Percentiles rank a stretch among this genome's conserved stretches.
phyloP scores from a whole-genome alignment of 2,888 invertebrate species.

The Scaptomyza flava region DNA sequence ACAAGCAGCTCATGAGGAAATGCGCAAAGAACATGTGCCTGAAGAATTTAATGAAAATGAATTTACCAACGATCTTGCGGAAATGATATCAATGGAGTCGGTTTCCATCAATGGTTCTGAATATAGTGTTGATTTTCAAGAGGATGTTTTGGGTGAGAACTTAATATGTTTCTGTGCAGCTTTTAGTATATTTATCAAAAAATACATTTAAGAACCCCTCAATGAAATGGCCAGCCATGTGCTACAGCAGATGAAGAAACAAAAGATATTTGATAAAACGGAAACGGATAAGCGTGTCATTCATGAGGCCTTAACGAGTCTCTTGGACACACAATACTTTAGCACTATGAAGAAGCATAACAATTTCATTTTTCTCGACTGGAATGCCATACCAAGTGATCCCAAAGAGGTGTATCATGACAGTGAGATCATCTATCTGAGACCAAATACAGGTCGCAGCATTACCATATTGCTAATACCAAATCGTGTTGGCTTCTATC shows the following conservation, averaged over 20 bases:
- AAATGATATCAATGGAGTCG: conserved; percentile 54
- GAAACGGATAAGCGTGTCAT: conserved; percentile 76
- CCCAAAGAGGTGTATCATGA: conserved; percentile 80
- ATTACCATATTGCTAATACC: conserved; percentile 79
- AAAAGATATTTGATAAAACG: conserved; percentile 68
- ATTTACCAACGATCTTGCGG: conserved; percentile 3
- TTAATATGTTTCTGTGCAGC: not conserved
- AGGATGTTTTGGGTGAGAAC: conserved; percentile 66
- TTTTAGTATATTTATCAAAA: not conserved
- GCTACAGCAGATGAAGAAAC: conserved; percentile 61
- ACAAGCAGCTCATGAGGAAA: conserved; percentile 44
- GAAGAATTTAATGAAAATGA: not conserved
- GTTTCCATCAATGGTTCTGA: conserved; percentile 37
- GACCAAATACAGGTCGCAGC: conserved; percentile 76
- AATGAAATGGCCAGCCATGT: conserved; percentile 63
- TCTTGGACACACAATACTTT: conserved; percentile 75
- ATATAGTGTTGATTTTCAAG: conserved; percentile 69
- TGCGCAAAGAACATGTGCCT: conserved; percentile 1
- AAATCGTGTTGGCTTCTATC: conserved; percentile 71
- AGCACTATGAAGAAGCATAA: conserved; percentile 65
- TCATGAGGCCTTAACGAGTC: conserved; percentile 62
- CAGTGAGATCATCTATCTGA: conserved; percentile 74
- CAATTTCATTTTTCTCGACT: conserved; percentile 77
- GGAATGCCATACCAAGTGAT: conserved; percentile 78
- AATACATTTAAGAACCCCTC: conserved; percentile 60